Base-by-base conservation (phyloP, 2,113 vertebrate species). In the Cyanoramphus novaezelandiae region DNA sequence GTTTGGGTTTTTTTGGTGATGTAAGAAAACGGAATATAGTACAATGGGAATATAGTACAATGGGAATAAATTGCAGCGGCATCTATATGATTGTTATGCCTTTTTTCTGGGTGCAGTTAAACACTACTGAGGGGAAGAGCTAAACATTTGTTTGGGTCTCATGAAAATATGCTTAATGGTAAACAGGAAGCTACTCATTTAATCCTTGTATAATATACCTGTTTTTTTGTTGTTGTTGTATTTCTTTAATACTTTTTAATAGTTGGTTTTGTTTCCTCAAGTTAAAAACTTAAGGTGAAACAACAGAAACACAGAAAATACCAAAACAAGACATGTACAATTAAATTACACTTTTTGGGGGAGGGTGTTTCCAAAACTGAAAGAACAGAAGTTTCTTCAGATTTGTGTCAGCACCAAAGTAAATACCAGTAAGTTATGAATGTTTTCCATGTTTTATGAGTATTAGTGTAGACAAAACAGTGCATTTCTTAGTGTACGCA, bases 351-450 rank as follows among this genome's bases (percentile, higher is more conserved):
- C 7, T 81, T 77, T 43, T 35, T 8, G 15, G 28, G 70, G 12
- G 2, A 24, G 10, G 25, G 67, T 75, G 39, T 88, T 92, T 90
- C 59, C 65, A 33, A 6, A 89, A 84, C 49, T 50, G 50, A 79
- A 90, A 60, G 77, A 67, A 49, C 63, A 76, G 52, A 82, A 80
- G 65, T 69, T 90, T 86, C 44, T 72, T 46, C 82, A 86, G 62
- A 68, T 94, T 74, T 93, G 90, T 62, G 65, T 83, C 55, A 88
- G 37, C 77, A 95, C 76, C 81, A 89, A 94, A 53, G 71, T 82
- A 91, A 97, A 95, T 71, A 88, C 24, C 35, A 82, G 67, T 39
- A 90, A 76, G 33, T 88, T 90, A n/a, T 21, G 33, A 16, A 68
- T 35, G 43, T 67, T 93, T 90, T 94, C 59, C 29, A 7, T 39